Evolutionary conservation across 2,797 vertebrate genomes (phyloP), one percentile per base, ranked within the genome.

Genomic region (Eutrigla gurnardus): DNA sequence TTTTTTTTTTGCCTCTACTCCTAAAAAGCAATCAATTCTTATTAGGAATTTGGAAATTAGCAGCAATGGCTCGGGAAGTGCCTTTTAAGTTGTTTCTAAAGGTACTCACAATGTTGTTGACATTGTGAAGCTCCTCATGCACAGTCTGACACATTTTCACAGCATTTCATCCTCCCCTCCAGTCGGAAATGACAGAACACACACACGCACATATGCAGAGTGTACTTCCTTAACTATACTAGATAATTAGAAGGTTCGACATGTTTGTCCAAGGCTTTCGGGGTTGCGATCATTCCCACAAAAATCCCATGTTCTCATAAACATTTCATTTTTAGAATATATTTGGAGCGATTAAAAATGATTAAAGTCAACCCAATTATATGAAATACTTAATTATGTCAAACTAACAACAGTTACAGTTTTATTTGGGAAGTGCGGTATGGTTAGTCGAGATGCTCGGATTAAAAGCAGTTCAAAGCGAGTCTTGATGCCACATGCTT

Each of bases 271-370:
- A 86, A 85, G 74, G 83, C 90, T 91, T 89, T 84, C 72, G 72
- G 85, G 90, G 90, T 89, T 90, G 90, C 70, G 81, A 92, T 92
- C 82, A 87, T 92, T 80, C 77, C 93, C 93, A 93, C 94, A 94
- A 93, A 93, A 92, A 92, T 90, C 83, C 87, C 78, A 78, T 89
- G 88, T 89, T 92, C 93, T 87, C 89, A 91, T 93, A 93, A 94
- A 94, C 81, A 86, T 91, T 91, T 93, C 86, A 93, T 92, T 93
- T 94, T 94, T 93, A 95, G 93, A 94, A 93, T 94, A 93, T 89
- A 91, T 93, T 93, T 91, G 93, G 86, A 25, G 86, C 85, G 91
- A 93, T 94, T 93, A 92, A 92, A 93, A 87, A 93, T 87, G 90
- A 94, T 94, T 93, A 93, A 94, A 94, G 92, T 91, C 77, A 75